Base-by-base conservation (phyloP, 2,113 vertebrate species). In the Hydropotes inermis region DNA sequence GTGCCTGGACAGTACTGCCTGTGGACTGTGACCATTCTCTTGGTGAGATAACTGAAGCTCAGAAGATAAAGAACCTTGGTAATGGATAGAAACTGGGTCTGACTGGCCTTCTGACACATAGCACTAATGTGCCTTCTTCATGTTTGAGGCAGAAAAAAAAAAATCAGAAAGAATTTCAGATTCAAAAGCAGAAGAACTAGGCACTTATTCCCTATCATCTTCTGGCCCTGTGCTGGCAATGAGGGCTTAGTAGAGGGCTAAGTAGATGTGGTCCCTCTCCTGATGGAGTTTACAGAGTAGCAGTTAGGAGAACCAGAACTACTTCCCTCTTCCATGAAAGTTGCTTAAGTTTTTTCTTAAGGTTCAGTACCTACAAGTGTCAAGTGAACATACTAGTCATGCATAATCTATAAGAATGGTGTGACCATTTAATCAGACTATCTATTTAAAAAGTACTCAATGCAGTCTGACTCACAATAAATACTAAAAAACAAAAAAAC, bases 1-100 rank as follows among this genome's bases (percentile, higher is more conserved):
- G 39, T 11, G 17, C 74, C 47, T 47, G 33, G 3, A 58, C 6
- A 2, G 6, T 0, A 2, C 55, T 12, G 11, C 19, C 0, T 0
- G 1, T 21, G 9, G 3, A 21, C 57, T 13, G 15, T 21, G 70
- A 14, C 16, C 81, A 2, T 14, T 50, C 33, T 27, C 2, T 36
- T 0, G 28, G 3, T 7, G 52, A 13, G 27, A 50, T 54, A n/a
- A 47, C 39, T 5, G 79, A 64, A n/a, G 39, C 21, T 83, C 27
- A 0, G 13, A 16, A 14, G 1, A 16, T 23, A 39, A n/a, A 67
- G n/a, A 58, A 58, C 39, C 8, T 47, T 5, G 14, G 15, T 7
- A 33, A 43, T 4, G 8, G 36, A 25, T 47, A 16, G 47, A 33
- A 50, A 82, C 30, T 7, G 45, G 52, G 28, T n/a, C 79, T 4